These are phyloP conservation scores for Myopa tessellatipennis DNA, from an alignment of 2,888 invertebrate genomes.

Conservation along the genomic window DNA sequence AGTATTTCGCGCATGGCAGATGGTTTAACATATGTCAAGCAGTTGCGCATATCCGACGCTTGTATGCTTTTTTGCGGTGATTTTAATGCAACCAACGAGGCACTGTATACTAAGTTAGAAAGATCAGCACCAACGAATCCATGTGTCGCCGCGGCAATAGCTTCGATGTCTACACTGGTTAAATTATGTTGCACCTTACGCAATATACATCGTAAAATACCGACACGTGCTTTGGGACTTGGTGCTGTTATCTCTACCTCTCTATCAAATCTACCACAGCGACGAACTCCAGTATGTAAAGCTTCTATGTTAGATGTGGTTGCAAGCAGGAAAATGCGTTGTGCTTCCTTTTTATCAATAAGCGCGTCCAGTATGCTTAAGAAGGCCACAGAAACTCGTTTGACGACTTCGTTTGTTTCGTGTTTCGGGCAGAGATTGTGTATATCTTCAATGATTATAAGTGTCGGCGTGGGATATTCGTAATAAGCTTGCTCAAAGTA, in stretches of 20 bases:
- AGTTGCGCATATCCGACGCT: constrained; percentile 73
- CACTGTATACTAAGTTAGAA: constrained; percentile 80
- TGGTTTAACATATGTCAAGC: constrained; percentile 80
- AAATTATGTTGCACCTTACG: constrained; percentile 71
- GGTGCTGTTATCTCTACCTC: constrained; percentile 86
- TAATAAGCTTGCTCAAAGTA: constrained; percentile 78
- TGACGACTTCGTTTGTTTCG: constrained; percentile 70
- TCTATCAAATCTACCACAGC: constrained; percentile 83
- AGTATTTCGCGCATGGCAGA: constrained; percentile 92
- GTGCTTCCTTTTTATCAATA: constrained; percentile 69
- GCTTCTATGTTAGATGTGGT: constrained; percentile 82
- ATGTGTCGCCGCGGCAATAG: constrained; percentile 80
- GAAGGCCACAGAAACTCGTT: constrained; percentile 76
- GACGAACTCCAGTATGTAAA: constrained; percentile 75
- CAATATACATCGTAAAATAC: constrained; percentile 78
- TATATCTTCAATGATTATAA: constrained; percentile 87
- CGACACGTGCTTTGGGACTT: constrained; percentile 73
- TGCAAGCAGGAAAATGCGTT: constrained; percentile 78
- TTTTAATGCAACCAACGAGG: constrained; percentile 75
- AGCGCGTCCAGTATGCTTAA: constrained; percentile 75
- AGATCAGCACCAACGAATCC: constrained; percentile 94
- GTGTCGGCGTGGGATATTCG: constrained; percentile 80
- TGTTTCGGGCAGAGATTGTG: constrained; percentile 79
- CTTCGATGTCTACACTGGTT: constrained; percentile 71
- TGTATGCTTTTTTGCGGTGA: constrained; percentile 47